Conservation (phyloP, 2,113 vertebrate genomes). For the Calyptomena viridis region DNA sequence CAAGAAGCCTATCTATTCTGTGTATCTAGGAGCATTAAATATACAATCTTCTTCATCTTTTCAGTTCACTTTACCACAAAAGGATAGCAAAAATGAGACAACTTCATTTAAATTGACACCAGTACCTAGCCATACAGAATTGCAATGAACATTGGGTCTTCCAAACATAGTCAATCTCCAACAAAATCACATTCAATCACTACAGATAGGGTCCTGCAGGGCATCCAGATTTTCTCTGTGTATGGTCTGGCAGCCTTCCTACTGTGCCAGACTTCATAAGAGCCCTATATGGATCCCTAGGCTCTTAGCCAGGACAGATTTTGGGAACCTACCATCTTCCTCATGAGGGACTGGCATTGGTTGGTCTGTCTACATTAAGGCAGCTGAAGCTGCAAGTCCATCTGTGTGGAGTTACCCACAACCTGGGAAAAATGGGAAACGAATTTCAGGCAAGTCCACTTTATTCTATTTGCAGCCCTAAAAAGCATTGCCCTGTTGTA, state of each 20-base stretch:
- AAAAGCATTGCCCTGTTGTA: neutral
- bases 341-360: neutral
- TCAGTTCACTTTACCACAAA: neutral
- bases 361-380: neutral
- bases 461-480: neutral
- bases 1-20: neutral
- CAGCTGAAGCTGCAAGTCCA: neutral
- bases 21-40: neutral
- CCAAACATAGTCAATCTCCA: neutral
- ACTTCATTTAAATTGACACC: neutral
- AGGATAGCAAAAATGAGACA: neutral
- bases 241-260: neutral
- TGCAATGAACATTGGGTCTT: neutral
- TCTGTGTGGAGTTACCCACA: neutral
- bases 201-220: neutral
- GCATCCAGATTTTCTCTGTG: neutral
- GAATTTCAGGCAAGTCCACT: neutral
- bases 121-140: neutral
- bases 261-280: neutral
- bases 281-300: neutral
- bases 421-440: neutral
- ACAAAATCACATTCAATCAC: neutral
- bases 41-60: neutral
- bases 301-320: neutral
- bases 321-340: neutral